Conservation (phyloP, 1,140 invertebrate species). For the Drosophila punjabiensis region DNA sequence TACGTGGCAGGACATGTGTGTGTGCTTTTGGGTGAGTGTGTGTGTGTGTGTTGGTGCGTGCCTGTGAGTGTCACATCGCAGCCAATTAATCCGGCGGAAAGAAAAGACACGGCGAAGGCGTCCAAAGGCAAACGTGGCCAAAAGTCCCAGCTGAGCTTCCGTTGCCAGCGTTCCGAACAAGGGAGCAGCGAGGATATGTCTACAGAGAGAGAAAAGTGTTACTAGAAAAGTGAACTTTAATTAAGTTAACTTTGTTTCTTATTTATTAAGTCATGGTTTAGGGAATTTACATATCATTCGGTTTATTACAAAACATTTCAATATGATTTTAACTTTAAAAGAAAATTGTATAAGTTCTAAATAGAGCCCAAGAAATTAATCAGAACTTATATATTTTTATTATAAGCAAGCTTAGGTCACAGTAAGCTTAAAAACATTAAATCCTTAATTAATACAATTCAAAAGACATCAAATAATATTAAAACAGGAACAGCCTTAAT, state of each 20-base stretch:
- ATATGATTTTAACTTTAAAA: neutral
- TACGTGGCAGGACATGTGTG: conserved; percentile 4
- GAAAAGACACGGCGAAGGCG: conserved; percentile 42
- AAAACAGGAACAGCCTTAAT: neutral
- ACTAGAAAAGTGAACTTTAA: neutral
- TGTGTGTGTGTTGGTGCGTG: conserved; percentile 6
- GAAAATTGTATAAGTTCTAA: no score
- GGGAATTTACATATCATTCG: neutral
- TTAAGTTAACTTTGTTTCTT: no score
- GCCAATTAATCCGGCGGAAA: conserved; percentile 72
- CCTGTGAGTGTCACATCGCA: conserved; percentile 59
- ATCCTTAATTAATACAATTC: neutral
- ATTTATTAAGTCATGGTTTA: neutral
- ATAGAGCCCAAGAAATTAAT: no score
- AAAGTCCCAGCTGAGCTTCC: conserved; percentile 43
- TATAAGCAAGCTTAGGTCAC: neutral
- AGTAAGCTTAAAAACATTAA: neutral
- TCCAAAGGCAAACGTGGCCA: conserved; percentile 36
- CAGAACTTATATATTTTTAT: no score
- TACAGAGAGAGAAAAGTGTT: neutral
- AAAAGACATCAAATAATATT: neutral
- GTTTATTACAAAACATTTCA: neutral
- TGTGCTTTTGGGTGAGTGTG: neutral
- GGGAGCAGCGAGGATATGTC: conserved; percentile 13
- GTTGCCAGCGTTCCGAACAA: conserved; percentile 19